Evolutionary conservation across 2,888 invertebrate genomes (phyloP).

Genomic region (Amblyjoppa fuscipennis): DNA sequence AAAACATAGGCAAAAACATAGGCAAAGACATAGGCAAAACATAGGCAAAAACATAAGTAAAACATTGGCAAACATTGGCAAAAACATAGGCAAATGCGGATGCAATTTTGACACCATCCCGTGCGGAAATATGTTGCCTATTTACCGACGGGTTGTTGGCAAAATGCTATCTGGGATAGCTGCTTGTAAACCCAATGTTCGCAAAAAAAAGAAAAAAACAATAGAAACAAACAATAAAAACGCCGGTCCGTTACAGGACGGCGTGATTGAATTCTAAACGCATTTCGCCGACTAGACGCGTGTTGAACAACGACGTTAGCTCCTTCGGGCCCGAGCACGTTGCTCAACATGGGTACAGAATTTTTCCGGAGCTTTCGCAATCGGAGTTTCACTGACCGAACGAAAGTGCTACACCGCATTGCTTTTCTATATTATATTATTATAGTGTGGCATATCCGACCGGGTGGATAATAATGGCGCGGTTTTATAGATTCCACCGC

Average conservation of each 20-base stretch:
- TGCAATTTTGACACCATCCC: no score
- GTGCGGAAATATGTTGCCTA: no score
- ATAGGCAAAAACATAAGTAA: no score
- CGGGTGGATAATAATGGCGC: neutral
- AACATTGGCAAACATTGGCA: no score
- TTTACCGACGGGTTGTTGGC: no score
- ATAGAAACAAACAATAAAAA: constrained; percentile 29
- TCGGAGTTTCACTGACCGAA: constrained; percentile 75
- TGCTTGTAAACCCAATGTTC: neutral
- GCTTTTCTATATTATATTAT: constrained; percentile 17
- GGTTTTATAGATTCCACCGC: neutral
- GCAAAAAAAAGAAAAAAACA: constrained; percentile 36
- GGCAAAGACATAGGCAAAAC: no score
- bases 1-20: no score
- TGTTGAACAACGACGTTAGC: constrained; percentile 17
- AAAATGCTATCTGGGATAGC: no score
- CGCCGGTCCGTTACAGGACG: constrained; percentile 30
- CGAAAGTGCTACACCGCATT: constrained; percentile 73
- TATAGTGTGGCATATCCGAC: neutral
- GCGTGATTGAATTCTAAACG: constrained; percentile 68
- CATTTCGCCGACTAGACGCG: constrained; percentile 59
- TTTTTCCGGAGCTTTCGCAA: constrained; percentile 79
- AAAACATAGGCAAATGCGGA: no score
- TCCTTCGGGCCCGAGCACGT: constrained; percentile 56
- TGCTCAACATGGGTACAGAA: constrained; percentile 75